These are phyloP conservation scores for Erpetoichthys calabaricus DNA, from an alignment of 2,797 vertebrate genomes.

Conservation along the genomic window DNA sequence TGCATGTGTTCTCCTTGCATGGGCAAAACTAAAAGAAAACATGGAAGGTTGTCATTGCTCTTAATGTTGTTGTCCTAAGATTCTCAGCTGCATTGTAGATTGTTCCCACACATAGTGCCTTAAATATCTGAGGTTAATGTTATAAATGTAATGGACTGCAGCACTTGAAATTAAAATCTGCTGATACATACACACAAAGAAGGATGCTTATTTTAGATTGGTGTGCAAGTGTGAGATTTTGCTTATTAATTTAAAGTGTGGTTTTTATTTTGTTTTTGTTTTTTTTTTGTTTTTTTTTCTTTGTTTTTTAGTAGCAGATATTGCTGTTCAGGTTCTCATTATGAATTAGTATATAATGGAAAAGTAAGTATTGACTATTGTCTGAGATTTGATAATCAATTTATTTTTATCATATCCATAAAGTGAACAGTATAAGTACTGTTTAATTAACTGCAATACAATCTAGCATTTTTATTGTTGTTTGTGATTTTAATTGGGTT, in stretches of 20 bases:
- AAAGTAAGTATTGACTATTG: conserved; percentile 75
- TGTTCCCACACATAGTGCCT: conserved; percentile 99
- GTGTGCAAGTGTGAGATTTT: conserved; percentile 46
- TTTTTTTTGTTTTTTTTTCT: conserved; percentile 40
- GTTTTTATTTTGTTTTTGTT: too few species aligned
- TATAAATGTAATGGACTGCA: conserved; percentile 96
- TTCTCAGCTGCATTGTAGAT: conserved; percentile 93
- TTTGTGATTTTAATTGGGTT: conserved; percentile 62
- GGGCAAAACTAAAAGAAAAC: conserved; percentile 57
- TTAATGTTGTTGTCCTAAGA: conserved; percentile 85
- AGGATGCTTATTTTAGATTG: conserved; percentile 72
- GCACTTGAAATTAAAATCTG: conserved; percentile 95
- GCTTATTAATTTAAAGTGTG: conserved; percentile 35
- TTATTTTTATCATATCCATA: conserved; percentile 75
- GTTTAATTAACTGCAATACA: conserved; percentile 86
- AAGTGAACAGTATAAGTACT: conserved; percentile 78
- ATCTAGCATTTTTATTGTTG: conserved; percentile 64
- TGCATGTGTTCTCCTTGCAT: conserved; percentile 99
- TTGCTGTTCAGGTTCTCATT: conserved; percentile 61
- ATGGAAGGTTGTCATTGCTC: conserved; percentile 75
- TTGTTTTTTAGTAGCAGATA: conserved; percentile 75
- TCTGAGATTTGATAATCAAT: conserved; percentile 85
- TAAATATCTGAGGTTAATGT: conserved; percentile 99
- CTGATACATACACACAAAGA: conserved; percentile 48
- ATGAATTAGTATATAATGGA: conserved; percentile 72